Conservation (phyloP, 2,888 invertebrate genomes). For the Chrysina gloriosa region DNA sequence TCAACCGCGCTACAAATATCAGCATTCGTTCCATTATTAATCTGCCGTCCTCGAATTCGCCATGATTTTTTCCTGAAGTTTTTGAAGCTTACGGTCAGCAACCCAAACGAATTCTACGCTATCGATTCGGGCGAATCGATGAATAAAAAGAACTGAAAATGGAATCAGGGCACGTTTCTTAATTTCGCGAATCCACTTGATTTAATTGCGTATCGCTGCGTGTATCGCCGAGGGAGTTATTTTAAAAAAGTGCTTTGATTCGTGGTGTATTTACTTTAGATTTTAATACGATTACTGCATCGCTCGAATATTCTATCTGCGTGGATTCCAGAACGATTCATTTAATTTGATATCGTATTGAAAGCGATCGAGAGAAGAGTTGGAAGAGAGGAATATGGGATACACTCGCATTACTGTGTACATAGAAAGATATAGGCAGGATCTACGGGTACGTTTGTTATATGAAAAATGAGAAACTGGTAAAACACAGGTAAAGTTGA, state of each 20-base stretch:
- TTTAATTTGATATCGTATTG: no score
- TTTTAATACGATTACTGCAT: slow-evolving; percentile 3
- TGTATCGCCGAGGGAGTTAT: background rate
- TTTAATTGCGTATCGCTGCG: slow-evolving; percentile 3
- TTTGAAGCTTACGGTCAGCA: background rate
- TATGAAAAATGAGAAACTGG: no score
- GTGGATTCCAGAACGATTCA: no score
- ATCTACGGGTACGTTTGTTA: no score
- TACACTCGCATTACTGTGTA: no score
- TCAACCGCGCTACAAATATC: background rate
- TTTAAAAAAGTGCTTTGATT: slow-evolving; percentile 1
- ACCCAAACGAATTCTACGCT: background rate
- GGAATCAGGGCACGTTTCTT: slow-evolving; percentile 19
- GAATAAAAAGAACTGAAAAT: slow-evolving; percentile 2
- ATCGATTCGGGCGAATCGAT: background rate
- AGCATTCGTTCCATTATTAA: background rate
- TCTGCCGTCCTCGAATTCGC: background rate
- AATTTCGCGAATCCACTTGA: slow-evolving; percentile 12
- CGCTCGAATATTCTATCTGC: background rate
- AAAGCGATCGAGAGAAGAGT: no score
- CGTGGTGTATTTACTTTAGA: background rate
- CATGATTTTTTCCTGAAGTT: background rate
- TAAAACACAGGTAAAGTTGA: no score
- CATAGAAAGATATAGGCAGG: no score
- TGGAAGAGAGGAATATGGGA: background rate